phyloP scores from a whole-genome alignment of 2,888 invertebrate genomes.

The Trichopoda pennipes region DNA sequence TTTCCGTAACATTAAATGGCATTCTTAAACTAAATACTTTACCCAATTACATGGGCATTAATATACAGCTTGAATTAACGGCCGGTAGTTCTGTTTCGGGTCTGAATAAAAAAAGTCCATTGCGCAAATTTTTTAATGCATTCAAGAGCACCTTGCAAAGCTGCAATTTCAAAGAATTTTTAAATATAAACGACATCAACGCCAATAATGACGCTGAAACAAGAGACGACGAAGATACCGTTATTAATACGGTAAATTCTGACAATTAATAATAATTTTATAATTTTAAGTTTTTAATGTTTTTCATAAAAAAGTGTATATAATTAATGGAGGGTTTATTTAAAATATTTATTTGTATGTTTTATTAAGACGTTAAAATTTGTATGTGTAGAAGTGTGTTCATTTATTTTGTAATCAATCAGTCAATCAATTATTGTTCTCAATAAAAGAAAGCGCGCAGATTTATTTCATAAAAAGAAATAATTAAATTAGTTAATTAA shows the following conservation, averaged over 20 bases:
- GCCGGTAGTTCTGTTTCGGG: conserved; percentile 50
- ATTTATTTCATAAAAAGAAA: no score
- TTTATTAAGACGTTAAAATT: no score
- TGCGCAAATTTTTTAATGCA: conserved; percentile 76
- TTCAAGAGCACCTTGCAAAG: conserved; percentile 74
- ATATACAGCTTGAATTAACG: conserved; percentile 70
- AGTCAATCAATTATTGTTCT: no score
- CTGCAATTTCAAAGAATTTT: conserved; percentile 73
- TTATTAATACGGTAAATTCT: background rate
- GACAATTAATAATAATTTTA: background rate
- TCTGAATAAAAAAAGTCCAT: conserved; percentile 73
- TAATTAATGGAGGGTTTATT: no score
- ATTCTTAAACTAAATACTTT: conserved; percentile 70
- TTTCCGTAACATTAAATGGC: conserved; percentile 72
- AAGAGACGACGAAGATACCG: background rate
- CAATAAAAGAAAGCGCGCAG: no score
- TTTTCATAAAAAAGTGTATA: no score
- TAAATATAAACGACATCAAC: background rate
- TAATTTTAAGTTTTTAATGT: no score
- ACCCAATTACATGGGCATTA: conserved; percentile 70
- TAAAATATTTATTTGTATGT: no score
- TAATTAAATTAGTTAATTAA: no score
- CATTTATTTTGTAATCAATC: no score
- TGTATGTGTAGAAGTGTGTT: no score
- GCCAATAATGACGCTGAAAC: background rate